These are phyloP conservation scores for Bombus polaris DNA, from an alignment of 1,140 invertebrate genomes.

Conservation along the genomic window DNA sequence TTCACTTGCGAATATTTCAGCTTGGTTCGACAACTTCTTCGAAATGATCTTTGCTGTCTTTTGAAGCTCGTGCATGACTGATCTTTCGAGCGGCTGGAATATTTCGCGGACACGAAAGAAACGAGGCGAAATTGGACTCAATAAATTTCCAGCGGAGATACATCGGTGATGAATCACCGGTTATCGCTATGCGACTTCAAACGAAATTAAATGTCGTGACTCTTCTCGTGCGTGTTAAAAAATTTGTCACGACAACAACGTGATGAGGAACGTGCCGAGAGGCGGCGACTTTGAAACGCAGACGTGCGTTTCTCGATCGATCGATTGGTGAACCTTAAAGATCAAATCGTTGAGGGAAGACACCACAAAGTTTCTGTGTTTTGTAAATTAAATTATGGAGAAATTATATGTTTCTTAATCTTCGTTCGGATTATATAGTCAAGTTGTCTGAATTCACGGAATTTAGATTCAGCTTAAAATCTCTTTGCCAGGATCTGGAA, in stretches of 20 bases:
- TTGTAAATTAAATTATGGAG: not conserved
- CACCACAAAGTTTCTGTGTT: not conserved
- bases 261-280: too few species aligned
- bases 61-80: not conserved
- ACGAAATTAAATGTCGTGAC: not conserved
- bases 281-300: not conserved
- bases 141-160: constrained; percentile 1
- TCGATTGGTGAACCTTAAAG: not conserved
- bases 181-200: not conserved
- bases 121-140: not conserved
- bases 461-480: too few species aligned
- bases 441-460: too few species aligned
- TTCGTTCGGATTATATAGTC: too few species aligned
- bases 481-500: too few species aligned
- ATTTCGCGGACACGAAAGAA: constrained; percentile 1
- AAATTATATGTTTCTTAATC: not conserved
- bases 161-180: not conserved
- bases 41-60: not conserved
- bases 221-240: not conserved
- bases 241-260: not conserved
- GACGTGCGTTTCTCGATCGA: not conserved
- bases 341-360: not conserved
- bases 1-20: not conserved
- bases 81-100: constrained; percentile 24
- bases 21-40: not conserved